Conservation (phyloP, 2,113 vertebrate species). For the Spilogale gracilis region DNA sequence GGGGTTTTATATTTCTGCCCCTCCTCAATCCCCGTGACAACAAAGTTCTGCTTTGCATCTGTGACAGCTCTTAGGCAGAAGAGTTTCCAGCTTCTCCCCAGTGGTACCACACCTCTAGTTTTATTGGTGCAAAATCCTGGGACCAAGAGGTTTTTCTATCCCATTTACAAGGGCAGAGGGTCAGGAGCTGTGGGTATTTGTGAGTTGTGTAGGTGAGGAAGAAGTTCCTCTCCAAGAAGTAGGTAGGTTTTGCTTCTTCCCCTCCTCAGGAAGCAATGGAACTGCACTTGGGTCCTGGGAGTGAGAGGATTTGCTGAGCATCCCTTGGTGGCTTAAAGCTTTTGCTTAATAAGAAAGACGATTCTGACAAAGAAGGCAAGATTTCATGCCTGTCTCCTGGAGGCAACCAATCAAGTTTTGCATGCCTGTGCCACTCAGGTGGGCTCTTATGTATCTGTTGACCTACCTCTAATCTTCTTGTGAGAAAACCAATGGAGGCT, state of each 20-base stretch:
- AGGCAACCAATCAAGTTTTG: not conserved
- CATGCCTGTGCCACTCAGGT: not conserved
- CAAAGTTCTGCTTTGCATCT: not conserved
- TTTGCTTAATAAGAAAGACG: not conserved
- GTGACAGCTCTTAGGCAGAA: not conserved
- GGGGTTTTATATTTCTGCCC: not conserved
- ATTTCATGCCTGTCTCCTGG: not conserved
- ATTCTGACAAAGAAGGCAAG: not conserved
- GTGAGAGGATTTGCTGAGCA: not conserved
- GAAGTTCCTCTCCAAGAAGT: not conserved
- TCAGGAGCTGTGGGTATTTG: not conserved
- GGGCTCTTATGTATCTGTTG: not conserved
- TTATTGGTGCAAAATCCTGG: not conserved
- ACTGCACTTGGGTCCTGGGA: not conserved
- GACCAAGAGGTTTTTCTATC: not conserved
- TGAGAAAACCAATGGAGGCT: not conserved
- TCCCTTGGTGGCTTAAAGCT: not conserved
- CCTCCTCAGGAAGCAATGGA: not conserved
- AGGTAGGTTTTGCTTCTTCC: not conserved
- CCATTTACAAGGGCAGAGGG: not conserved
- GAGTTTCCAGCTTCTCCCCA: not conserved
- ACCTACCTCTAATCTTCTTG: not conserved
- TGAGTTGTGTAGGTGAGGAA: not conserved
- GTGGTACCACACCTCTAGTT: not conserved
- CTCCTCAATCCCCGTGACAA: not conserved